Percentiles rank a stretch among this genome's conserved stretches.
These are phyloP conservation scores for Spatula clypeata DNA, from an alignment of 2,797 vertebrate species.

Conservation along the genomic window DNA sequence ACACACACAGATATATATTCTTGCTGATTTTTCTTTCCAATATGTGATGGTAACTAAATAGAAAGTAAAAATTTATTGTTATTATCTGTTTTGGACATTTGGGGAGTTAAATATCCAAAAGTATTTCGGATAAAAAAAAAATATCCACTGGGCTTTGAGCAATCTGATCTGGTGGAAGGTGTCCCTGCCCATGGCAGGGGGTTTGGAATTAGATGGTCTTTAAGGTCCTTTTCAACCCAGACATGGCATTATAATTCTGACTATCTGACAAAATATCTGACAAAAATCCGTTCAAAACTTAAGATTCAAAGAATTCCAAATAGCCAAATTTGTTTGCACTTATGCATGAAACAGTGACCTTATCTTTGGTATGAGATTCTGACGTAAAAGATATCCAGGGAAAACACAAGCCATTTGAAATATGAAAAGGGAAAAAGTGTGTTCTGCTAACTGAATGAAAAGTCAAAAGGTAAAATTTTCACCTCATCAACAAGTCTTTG, in stretches of 20 bases:
- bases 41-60: neutral
- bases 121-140: too few species aligned
- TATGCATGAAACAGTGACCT: neutral
- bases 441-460: neutral
- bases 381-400: neutral
- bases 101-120: neutral
- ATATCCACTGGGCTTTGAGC: too few species aligned
- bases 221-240: too few species aligned
- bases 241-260: too few species aligned
- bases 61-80: neutral
- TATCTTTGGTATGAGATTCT: neutral
- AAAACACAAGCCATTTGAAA: neutral
- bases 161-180: too few species aligned
- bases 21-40: neutral
- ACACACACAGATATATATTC: neutral
- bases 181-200: too few species aligned
- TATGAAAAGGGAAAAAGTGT: neutral
- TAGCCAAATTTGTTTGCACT: neutral
- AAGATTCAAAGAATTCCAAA: neutral
- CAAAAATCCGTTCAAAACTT: neutral
- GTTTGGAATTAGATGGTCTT: too few species aligned
- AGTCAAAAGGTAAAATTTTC: neutral
- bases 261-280: neutral
- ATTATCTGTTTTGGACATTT: neutral
- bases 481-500: neutral